A percentile compares a stretch with the other conserved stretches of the same genome.
Evolutionary conservation across 2,113 vertebrate genomes (phyloP).

Genomic region (Nibea coibor): DNA sequence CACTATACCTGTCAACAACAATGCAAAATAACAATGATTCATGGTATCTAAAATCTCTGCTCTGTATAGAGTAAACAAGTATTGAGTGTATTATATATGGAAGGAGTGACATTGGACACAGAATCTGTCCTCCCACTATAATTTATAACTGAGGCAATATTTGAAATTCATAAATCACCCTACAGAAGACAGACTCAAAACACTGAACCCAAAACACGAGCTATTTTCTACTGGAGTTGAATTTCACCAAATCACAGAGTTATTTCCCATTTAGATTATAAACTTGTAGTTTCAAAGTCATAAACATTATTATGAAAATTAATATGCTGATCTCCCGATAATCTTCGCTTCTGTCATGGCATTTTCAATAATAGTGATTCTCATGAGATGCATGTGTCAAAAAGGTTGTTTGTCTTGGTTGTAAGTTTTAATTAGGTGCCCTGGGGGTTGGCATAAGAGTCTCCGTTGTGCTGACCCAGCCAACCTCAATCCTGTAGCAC

Average conservation of each 20-base stretch:
- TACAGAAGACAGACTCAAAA: background rate
- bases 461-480: slow-evolving; percentile 70
- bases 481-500: slow-evolving; percentile 75
- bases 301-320: slow-evolving; percentile 1
- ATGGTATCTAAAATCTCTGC: background rate
- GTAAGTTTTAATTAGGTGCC: slow-evolving; percentile 77
- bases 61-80: background rate
- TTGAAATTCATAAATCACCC: background rate
- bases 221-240: background rate
- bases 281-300: background rate
- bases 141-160: background rate
- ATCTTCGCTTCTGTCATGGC: slow-evolving; percentile 44
- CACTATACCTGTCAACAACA: background rate
- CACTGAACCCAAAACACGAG: background rate
- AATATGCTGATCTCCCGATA: slow-evolving; percentile 12
- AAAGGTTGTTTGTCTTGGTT: slow-evolving; percentile 72
- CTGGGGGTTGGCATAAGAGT: slow-evolving; percentile 69
- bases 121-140: background rate
- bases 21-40: background rate
- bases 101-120: background rate
- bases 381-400: slow-evolving; percentile 53
- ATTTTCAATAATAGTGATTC: slow-evolving; percentile 57
- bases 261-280: background rate
- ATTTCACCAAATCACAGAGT: background rate
- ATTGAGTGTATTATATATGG: background rate